Conservation (phyloP, 1,140 invertebrate species). For the Danaus plexippus region DNA sequence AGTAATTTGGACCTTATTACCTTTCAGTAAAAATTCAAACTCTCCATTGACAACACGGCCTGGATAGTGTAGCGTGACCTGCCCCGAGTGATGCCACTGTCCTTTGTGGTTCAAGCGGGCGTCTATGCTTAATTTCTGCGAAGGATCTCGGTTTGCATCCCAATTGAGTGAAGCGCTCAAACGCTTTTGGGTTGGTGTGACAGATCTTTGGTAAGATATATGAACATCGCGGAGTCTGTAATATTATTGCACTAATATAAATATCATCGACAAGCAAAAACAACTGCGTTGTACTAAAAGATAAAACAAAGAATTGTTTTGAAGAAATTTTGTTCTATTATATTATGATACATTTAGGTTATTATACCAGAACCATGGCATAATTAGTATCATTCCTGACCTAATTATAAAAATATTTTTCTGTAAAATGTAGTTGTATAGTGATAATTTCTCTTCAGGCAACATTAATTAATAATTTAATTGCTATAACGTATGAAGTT, state of each 20-base stretch:
- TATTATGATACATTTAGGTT: too few species aligned
- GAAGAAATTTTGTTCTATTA: too few species aligned
- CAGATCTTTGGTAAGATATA: slow-evolving; percentile 74
- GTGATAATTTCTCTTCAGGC: too few species aligned
- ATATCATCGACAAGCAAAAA: not conserved
- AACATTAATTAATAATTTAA: too few species aligned
- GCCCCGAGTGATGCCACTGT: slow-evolving; percentile 74
- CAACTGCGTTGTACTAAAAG: not conserved
- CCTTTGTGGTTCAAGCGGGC: slow-evolving; percentile 69
- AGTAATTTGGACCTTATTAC: slow-evolving; percentile 29
- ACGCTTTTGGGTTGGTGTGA: slow-evolving; percentile 74
- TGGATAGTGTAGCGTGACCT: slow-evolving; percentile 79
- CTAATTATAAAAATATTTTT: too few species aligned
- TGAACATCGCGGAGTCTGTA: slow-evolving; percentile 81
- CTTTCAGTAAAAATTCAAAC: slow-evolving; percentile 72
- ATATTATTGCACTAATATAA: slow-evolving; percentile 6
- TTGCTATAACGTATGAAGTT: too few species aligned
- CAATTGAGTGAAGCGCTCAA: slow-evolving; percentile 81
- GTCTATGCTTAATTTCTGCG: slow-evolving; percentile 75
- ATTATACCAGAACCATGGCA: too few species aligned
- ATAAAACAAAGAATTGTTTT: too few species aligned
- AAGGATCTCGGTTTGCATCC: slow-evolving; percentile 86
- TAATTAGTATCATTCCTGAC: too few species aligned
- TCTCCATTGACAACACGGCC: slow-evolving; percentile 78
- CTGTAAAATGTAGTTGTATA: too few species aligned